Evolutionary conservation across 2,113 vertebrate genomes (phyloP).

Genomic region (Chionis minor): DNA sequence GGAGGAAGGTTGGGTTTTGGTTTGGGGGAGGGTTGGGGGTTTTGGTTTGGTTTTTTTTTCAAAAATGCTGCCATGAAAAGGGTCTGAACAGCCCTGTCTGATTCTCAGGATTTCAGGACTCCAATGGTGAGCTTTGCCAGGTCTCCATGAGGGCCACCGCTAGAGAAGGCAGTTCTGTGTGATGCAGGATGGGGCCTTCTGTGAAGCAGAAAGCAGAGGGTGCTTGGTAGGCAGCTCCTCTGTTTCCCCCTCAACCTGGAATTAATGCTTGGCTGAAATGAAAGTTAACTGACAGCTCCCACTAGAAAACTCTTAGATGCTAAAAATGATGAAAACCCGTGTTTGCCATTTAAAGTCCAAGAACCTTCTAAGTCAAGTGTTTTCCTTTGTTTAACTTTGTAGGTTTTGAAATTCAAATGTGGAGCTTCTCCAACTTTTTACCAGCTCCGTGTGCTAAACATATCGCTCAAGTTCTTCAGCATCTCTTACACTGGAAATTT

Average conservation of each 20-base stretch:
- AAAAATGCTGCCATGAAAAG: background rate
- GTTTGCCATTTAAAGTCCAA: background rate
- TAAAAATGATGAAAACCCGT: background rate
- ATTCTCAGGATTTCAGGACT: background rate
- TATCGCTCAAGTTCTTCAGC: background rate
- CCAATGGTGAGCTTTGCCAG: fast-evolving
- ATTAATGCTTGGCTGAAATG: background rate
- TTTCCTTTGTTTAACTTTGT: background rate
- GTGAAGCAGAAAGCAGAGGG: background rate
- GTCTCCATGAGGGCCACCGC: fast-evolving
- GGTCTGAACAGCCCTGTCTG: fast-evolving
- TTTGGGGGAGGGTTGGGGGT: background rate
- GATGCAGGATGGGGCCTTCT: background rate
- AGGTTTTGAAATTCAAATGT: background rate
- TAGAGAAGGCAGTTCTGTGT: background rate
- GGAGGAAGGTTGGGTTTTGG: background rate
- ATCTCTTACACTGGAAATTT: background rate
- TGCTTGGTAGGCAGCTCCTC: background rate
- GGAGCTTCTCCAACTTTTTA: background rate
- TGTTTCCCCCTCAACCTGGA: background rate
- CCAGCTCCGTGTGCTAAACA: background rate
- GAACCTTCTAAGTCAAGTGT: background rate
- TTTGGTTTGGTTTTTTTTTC: background rate
- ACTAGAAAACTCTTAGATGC: background rate
- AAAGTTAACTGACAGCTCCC: background rate